Conservation (phyloP, 2,113 vertebrate genomes). For the Macaca mulatta region DNA sequence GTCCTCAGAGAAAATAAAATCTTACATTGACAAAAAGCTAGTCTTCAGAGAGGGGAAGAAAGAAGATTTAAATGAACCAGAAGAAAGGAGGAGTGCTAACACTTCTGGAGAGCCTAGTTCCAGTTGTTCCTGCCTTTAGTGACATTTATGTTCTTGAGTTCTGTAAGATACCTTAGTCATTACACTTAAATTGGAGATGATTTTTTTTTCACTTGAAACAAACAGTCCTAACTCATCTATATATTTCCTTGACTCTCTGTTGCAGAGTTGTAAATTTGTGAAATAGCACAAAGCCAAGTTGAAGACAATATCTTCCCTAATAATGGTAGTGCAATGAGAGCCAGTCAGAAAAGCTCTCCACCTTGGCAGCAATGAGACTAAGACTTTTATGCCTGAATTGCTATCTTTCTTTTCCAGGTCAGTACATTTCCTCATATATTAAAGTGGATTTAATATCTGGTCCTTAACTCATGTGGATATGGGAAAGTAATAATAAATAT, state of each 20-base stretch:
- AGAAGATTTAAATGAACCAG: neutral
- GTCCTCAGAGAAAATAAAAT: neutral
- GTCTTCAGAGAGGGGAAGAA: neutral
- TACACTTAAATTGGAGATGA: neutral
- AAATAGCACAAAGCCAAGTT: neutral
- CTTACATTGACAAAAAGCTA: neutral
- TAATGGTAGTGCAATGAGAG: neutral
- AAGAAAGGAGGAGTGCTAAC: neutral
- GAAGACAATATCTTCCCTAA: neutral
- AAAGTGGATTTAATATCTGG: neutral
- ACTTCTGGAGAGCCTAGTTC: neutral
- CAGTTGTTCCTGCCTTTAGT: neutral
- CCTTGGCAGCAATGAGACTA: neutral
- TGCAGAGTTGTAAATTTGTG: neutral
- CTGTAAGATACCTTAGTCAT: neutral
- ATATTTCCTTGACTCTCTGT: neutral
- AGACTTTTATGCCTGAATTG: neutral
- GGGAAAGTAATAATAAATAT: neutral
- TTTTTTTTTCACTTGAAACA: neutral
- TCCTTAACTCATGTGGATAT: neutral
- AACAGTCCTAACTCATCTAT: neutral
- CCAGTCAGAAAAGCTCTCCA: neutral
- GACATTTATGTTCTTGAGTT: neutral
- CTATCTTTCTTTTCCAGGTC: neutral
- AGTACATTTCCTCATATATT: neutral